These are phyloP conservation scores for Nebria salina DNA, from an alignment of 2,888 invertebrate species.

Conservation along the genomic window DNA sequence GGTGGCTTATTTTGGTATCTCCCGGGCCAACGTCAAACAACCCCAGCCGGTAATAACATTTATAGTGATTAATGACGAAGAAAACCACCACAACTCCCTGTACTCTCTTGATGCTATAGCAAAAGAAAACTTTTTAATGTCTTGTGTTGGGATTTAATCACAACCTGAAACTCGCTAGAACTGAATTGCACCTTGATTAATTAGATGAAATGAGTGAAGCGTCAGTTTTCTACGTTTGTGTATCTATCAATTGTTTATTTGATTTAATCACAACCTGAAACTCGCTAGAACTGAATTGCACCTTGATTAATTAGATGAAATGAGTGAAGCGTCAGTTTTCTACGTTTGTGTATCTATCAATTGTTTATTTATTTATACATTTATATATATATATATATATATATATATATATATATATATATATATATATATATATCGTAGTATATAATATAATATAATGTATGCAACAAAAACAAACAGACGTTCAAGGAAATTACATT, in stretches of 20 bases:
- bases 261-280: constrained; percentile 37
- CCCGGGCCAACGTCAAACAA: constrained; percentile 10
- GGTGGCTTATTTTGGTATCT: neutral
- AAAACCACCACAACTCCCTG: constrained; percentile 32
- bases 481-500: too few relatives aligned
- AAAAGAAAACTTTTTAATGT: constrained; percentile 45
- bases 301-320: constrained; percentile 41
- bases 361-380: neutral
- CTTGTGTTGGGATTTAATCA: constrained; percentile 46
- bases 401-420: too few relatives aligned
- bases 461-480: too few relatives aligned
- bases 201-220: constrained; percentile 21
- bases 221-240: neutral
- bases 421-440: neutral
- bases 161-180: constrained; percentile 10
- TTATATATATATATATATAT: too few relatives aligned
- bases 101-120: constrained; percentile 3
- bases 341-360: neutral
- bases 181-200: constrained; percentile 43
- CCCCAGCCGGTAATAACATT: constrained; percentile 38
- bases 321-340: neutral
- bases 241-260: neutral
- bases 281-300: constrained; percentile 31
- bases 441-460: too few relatives aligned
- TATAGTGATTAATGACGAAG: constrained; percentile 43